Evolutionary conservation across 1,140 invertebrate genomes (phyloP).

Genomic region (Nephila pilipes): DNA sequence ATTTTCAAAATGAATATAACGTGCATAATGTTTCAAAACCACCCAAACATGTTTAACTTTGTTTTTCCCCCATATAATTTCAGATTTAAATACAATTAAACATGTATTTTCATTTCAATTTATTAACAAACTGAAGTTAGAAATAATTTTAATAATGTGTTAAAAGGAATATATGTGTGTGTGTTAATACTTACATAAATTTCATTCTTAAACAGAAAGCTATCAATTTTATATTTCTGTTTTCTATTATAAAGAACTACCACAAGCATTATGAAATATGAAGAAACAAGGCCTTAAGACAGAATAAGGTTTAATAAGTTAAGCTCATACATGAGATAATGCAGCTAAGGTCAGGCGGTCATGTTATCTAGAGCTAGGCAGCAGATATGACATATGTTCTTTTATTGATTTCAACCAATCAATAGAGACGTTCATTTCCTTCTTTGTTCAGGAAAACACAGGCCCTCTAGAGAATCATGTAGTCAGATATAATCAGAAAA

Average conservation of each 20-base stretch:
- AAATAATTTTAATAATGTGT: too few species aligned
- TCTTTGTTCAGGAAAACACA: constrained; percentile 40
- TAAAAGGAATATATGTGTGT: too few species aligned
- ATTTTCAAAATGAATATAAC: too few species aligned
- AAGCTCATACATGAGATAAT: constrained; percentile 42
- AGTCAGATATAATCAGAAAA: constrained; percentile 46
- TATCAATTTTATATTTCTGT: background rate
- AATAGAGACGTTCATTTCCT: constrained; percentile 33
- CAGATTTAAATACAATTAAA: too few species aligned
- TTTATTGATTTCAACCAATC: constrained; percentile 53
- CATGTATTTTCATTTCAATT: too few species aligned
- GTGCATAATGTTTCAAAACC: too few species aligned
- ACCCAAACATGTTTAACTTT: too few species aligned
- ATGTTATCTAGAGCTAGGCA: constrained; percentile 42
- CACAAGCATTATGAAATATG: background rate
- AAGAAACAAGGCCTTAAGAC: background rate
- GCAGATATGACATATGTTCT: constrained; percentile 51
- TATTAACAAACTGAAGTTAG: too few species aligned
- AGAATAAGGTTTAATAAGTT: constrained; percentile 9
- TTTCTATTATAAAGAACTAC: background rate
- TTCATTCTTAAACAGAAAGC: too few species aligned
- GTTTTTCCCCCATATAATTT: too few species aligned
- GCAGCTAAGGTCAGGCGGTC: constrained; percentile 23
- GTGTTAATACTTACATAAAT: too few species aligned
- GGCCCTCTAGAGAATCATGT: constrained; percentile 22